A percentile compares a stretch with the other conserved stretches of the same genome.
Conservation (phyloP, 2,888 invertebrate species). For the Drosophila nigritarsus region DNA sequence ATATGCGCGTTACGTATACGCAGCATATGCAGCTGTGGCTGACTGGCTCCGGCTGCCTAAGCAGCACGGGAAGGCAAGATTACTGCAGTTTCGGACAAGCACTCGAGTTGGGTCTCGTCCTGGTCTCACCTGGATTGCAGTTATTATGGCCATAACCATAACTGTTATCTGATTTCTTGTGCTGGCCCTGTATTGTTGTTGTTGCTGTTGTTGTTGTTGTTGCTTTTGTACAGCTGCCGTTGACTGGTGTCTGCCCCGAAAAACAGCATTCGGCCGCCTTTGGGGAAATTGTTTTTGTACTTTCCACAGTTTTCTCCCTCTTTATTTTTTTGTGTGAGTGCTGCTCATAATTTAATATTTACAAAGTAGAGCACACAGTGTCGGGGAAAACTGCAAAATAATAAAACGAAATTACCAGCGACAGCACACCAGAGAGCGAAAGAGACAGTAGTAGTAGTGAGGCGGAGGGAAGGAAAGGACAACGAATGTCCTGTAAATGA, state of each 20-base stretch:
- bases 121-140: constrained; percentile 63
- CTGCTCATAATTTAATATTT: constrained; percentile 78
- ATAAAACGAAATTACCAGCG: constrained; percentile 79
- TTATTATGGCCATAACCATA: constrained; percentile 78
- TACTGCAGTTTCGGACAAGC: constrained; percentile 28
- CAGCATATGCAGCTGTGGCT: constrained; percentile 59
- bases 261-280: constrained; percentile 34
- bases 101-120: constrained; percentile 14
- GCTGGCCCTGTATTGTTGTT: constrained; percentile 1
- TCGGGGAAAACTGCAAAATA: constrained; percentile 75
- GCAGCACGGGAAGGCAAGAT: constrained; percentile 44
- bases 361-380: constrained; percentile 71
- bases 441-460: neutral
- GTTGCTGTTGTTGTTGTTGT: constrained; percentile 6
- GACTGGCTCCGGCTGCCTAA: constrained; percentile 46
- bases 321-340: constrained; percentile 21
- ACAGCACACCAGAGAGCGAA: constrained; percentile 38
- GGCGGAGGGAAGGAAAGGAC: neutral
- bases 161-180: constrained; percentile 73
- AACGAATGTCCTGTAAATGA: constrained; percentile 25
- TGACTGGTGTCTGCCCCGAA: constrained; percentile 29
- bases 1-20: constrained; percentile 57
- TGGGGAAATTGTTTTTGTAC: constrained; percentile 49
- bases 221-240: constrained; percentile 23
- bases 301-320: constrained; percentile 14